Percentiles rank a stretch among this genome's conserved stretches.
Evolutionary conservation across 2,797 vertebrate genomes (phyloP).

Genomic region (Darevskia mixta): DNA sequence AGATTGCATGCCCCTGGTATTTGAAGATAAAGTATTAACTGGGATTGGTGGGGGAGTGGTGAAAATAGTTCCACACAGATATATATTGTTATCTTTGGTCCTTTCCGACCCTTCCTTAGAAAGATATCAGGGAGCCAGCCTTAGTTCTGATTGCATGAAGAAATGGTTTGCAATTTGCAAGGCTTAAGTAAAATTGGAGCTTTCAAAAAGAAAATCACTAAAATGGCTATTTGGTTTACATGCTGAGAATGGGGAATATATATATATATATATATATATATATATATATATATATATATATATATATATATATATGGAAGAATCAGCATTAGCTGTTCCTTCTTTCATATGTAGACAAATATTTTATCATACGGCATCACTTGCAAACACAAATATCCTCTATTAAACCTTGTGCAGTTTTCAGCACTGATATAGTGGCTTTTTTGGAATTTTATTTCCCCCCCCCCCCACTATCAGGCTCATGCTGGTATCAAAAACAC

Average conservation of each 20-base stretch:
- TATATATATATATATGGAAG: neutral
- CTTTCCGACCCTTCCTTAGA: neutral
- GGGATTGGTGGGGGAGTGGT: neutral
- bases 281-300: too few relatives aligned
- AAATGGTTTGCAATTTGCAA: constrained; percentile 26
- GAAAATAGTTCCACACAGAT: neutral
- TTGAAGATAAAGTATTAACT: constrained; percentile 16
- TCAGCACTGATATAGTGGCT: neutral
- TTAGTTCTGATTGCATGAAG: neutral
- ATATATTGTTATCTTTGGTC: constrained; percentile 19
- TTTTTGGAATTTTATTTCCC: neutral
- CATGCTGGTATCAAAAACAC: constrained; percentile 4
- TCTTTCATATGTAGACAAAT: neutral
- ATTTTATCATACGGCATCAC: neutral
- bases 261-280: too few relatives aligned
- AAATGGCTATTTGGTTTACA: neutral
- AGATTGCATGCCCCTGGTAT: constrained; percentile 4
- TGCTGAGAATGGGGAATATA: neutral
- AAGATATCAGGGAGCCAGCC: neutral
- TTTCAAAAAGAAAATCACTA: constrained; percentile 23
- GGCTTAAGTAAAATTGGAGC: constrained; percentile 17
- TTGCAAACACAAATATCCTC: neutral
- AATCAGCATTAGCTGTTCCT: neutral
- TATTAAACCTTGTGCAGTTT: neutral
- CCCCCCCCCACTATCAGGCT: neutral